phyloP scores from a whole-genome alignment of 2,113 vertebrate genomes.

The Poicephalus gulielmi region DNA sequence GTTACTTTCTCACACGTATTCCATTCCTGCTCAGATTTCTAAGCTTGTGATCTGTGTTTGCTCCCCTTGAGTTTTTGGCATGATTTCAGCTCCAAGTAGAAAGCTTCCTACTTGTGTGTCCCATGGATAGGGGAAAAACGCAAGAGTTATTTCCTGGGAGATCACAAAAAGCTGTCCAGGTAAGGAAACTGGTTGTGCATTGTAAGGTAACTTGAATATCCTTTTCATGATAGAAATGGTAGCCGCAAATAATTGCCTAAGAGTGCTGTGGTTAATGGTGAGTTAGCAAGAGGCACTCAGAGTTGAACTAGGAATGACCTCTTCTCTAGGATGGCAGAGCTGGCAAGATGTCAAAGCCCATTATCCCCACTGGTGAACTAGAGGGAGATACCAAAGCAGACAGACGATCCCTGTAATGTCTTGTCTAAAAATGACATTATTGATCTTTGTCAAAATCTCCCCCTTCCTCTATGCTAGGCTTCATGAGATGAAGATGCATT shows the following conservation, averaged over 20 bases:
- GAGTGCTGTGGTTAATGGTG: not conserved
- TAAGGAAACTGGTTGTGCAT: not conserved
- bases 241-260: slow-evolving; percentile 16
- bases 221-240: not conserved
- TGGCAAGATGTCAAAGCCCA: slow-evolving; percentile 60
- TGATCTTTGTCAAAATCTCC: slow-evolving; percentile 59
- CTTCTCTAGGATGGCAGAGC: slow-evolving; percentile 40
- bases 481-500: not conserved
- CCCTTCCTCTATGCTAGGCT: slow-evolving; percentile 25
- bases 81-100: not conserved
- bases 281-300: slow-evolving; percentile 54
- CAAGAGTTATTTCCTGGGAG: not conserved
- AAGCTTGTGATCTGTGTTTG: not conserved
- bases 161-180: not conserved
- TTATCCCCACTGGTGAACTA: slow-evolving; percentile 44
- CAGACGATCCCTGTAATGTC: slow-evolving; percentile 32
- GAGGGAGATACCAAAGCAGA: slow-evolving; percentile 55
- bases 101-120: not conserved
- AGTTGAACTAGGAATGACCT: not conserved
- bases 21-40: not conserved
- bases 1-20: not conserved
- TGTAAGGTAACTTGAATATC: not conserved
- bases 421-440: slow-evolving; percentile 52
- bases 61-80: not conserved
- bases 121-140: not conserved